Conservation (phyloP, 1,140 invertebrate genomes). For the Doryteuthis pealeii region DNA sequence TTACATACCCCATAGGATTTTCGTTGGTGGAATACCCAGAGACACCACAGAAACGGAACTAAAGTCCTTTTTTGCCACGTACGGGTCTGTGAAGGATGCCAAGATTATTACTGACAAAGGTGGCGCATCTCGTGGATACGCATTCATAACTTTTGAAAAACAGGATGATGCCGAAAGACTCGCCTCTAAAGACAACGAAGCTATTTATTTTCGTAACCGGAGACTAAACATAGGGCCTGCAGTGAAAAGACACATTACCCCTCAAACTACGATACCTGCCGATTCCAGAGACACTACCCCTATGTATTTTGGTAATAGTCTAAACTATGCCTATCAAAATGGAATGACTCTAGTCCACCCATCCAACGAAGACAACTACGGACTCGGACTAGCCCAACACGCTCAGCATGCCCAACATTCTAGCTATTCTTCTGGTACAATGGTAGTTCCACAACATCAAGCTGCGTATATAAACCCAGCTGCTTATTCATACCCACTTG, state of each 20-base stretch:
- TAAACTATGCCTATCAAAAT: not conserved
- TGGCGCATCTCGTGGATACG: conserved; percentile 82
- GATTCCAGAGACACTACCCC: not conserved
- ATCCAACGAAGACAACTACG: not conserved
- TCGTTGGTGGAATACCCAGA: not conserved
- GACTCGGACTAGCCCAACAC: not conserved
- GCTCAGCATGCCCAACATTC: not conserved
- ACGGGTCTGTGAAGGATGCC: conserved; percentile 87
- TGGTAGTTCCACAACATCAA: not conserved
- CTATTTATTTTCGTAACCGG: not conserved
- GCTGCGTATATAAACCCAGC: not conserved
- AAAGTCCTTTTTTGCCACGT: conserved; percentile 63
- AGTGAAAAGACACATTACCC: not conserved
- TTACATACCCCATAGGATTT: not conserved
- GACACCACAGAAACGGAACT: conserved; percentile 60
- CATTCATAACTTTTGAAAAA: conserved; percentile 12
- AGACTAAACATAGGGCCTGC: not conserved
- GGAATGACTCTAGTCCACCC: not conserved
- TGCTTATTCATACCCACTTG: not conserved
- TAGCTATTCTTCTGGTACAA: not conserved
- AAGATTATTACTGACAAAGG: conserved; percentile 93
- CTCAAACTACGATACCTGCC: not conserved
- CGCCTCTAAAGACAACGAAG: not conserved
- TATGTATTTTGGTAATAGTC: not conserved
- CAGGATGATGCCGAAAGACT: conserved; percentile 6